Evolutionary conservation across 2,113 vertebrate genomes (phyloP), one percentile per base, ranked within the genome.

Genomic region (Taxidea taxus): DNA sequence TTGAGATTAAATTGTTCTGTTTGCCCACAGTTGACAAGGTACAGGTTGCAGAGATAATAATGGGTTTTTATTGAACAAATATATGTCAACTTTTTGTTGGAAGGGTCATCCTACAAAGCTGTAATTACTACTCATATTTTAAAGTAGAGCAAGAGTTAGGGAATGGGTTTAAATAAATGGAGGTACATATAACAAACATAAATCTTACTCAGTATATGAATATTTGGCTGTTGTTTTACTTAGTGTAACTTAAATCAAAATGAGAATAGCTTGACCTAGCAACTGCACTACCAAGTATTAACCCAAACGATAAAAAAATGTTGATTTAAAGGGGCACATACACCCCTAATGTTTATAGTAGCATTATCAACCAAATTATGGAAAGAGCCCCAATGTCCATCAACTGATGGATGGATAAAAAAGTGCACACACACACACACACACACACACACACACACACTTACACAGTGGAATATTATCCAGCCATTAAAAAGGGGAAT

Each of bases 181-280:
- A 92, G 70, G 68, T 37, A 54, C 44, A 93, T 54, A 85, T 9
- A 89, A 29, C 75, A 49, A 82, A 75, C 13, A 20, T 49, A 85
- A 94, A 68, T 88, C 75, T 42, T 64, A 34, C 16, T 92, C 29
- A 90, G 85, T 78, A 92, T 89, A 56, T 56, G 95, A 94, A 47
- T 97, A 94, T 15, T 16, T 12, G 97, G 37, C 21, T 70, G 16
- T 7, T 97, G 81, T 95, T 98, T 98, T 96, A 91, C 86, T 49
- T 56, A 97, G 74, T 68, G 10, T 37, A 87, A 94, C 94, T 96
- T 92, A 96, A 98, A 87, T 37, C 64, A 68, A 87, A 97, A 92
- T 87, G 6, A 0, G 3, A 85, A 93, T 92, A 91, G 4, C 0
- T 4, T 49, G 49, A 86, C 42, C 83, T 27, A 18, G 4, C 27